Evolutionary conservation across 2,888 invertebrate genomes (phyloP).

Genomic region (Tuberolachnus salignus): DNA sequence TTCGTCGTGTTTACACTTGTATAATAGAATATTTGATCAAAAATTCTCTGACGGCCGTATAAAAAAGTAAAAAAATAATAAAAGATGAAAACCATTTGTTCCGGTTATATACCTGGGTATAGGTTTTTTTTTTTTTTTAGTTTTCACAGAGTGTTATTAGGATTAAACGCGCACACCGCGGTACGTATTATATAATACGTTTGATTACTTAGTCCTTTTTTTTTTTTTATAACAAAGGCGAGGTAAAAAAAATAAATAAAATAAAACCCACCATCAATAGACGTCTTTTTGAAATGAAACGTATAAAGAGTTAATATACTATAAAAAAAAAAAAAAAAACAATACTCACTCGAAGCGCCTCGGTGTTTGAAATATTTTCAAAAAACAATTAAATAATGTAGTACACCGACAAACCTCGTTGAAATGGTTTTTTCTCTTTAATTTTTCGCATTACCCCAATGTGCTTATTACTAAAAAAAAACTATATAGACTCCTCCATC

Average conservation of each 20-base stretch:
- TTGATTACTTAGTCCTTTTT: conserved; percentile 45
- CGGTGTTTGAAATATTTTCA: background rate
- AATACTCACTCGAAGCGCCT: background rate
- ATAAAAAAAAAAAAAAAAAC: background rate
- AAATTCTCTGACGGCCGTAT: conserved; percentile 3
- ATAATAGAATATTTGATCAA: background rate
- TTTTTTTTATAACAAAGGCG: conserved; percentile 38
- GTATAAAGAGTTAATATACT: background rate
- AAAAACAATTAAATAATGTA: no score
- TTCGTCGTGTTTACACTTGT: conserved; percentile 50
- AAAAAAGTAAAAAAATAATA: background rate
- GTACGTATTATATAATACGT: conserved; percentile 6
- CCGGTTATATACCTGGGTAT: conserved; percentile 38
- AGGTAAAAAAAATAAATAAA: background rate
- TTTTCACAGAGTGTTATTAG: conserved; percentile 31
- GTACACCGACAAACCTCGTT: no score
- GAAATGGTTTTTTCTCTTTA: no score
- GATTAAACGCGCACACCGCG: conserved; percentile 14
- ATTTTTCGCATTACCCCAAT: no score
- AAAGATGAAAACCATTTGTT: conserved; percentile 36
- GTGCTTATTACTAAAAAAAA: no score
- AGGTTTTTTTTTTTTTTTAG: background rate
- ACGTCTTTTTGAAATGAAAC: background rate
- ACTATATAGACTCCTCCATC: no score
- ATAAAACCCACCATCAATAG: background rate